phyloP scores from a whole-genome alignment of 2,888 invertebrate species.

The Ephialtes manifestator region DNA sequence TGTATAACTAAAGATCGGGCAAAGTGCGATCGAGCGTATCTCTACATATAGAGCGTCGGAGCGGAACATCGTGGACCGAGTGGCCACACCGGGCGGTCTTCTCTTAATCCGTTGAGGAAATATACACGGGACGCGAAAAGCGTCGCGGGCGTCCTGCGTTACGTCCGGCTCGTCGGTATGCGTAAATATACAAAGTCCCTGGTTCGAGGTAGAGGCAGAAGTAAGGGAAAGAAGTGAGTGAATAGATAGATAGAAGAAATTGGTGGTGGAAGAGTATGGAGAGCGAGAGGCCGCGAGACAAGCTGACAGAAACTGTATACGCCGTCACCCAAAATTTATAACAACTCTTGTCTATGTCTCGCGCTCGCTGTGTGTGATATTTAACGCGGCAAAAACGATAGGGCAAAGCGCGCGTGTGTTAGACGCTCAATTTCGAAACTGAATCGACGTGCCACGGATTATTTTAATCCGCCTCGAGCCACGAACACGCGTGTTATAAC shows the following conservation, averaged over 20 bases:
- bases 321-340: constrained; percentile 79
- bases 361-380: constrained; percentile 4
- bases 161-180: constrained; percentile 83
- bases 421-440: constrained; percentile 66
- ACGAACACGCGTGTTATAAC: constrained; percentile 26
- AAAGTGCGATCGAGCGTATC: constrained; percentile 48
- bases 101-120: constrained; percentile 81
- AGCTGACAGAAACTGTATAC: constrained; percentile 76
- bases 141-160: constrained; percentile 84
- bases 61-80: constrained; percentile 71
- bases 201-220: constrained; percentile 10
- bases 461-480: constrained; percentile 68
- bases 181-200: constrained; percentile 83
- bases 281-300: constrained; percentile 71
- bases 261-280: constrained; percentile 18
- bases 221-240: constrained; percentile 24
- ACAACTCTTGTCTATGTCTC: constrained; percentile 56
- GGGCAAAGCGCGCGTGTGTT: not conserved
- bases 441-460: constrained; percentile 66
- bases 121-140: constrained; percentile 84
- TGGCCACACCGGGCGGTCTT: constrained; percentile 78
- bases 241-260: constrained; percentile 19
- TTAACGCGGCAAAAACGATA: constrained; percentile 33
- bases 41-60: constrained; percentile 20
- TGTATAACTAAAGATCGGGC: constrained; percentile 47